phyloP scores from a whole-genome alignment of 2,113 vertebrate genomes.

The Apeltes quadracus region DNA sequence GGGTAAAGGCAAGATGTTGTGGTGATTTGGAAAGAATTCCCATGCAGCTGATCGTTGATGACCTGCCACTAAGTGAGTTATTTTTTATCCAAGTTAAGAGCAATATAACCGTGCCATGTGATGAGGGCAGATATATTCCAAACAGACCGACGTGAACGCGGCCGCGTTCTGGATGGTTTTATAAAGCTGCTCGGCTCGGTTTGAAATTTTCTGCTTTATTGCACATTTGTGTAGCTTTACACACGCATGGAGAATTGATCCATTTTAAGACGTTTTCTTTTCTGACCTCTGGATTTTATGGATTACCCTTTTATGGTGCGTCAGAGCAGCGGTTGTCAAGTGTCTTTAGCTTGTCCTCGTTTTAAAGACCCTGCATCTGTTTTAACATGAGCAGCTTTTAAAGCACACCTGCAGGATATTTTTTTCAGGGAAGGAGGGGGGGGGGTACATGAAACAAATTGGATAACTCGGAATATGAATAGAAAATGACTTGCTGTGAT shows the following conservation, averaged over 20 bases:
- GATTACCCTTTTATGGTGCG: constrained; percentile 42
- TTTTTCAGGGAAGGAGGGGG: background rate
- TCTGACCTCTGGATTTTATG: constrained; percentile 48
- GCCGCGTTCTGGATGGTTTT: background rate
- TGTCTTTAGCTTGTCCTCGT: constrained; percentile 35
- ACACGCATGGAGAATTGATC: background rate
- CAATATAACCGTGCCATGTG: background rate
- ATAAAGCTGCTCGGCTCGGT: background rate
- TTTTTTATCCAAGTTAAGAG: background rate
- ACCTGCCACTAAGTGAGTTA: no score
- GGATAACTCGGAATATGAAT: constrained; percentile 19
- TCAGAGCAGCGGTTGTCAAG: constrained; percentile 5
- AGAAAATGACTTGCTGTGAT: constrained; percentile 41
- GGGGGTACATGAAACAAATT: constrained; percentile 1
- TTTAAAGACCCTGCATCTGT: constrained; percentile 15
- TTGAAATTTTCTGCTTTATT: constrained; percentile 16
- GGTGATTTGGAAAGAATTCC: no score
- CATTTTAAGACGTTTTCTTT: constrained; percentile 19
- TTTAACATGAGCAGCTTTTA: constrained; percentile 28
- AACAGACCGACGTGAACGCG: background rate
- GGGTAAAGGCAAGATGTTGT: background rate
- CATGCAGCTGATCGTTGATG: no score
- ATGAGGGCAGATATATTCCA: background rate
- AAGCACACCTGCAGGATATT: constrained; percentile 53
- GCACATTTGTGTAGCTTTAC: background rate